Base-by-base conservation (phyloP, 2,113 vertebrate genomes). In the Erpornis zantholeuca region DNA sequence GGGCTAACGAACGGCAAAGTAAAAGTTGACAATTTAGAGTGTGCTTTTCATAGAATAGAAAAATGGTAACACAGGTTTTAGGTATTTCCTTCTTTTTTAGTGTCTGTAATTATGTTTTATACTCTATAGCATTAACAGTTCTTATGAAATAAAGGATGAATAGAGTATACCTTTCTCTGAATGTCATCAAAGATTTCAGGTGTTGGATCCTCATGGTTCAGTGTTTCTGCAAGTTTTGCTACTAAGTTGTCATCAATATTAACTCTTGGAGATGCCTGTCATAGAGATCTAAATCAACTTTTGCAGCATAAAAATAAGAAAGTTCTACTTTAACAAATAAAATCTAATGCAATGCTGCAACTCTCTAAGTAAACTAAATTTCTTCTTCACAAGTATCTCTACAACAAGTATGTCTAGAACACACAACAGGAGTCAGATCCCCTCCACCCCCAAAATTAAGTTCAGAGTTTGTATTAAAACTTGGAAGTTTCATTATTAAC, bases 181-280 rank as follows among this genome's bases (percentile, higher is more conserved):
- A 99, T 98, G 82, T 99, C 99, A 98, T 99, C 99, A 96, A 99
- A 99, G 92, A 99, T 99, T 96, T 99, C 99, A 8, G 99, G 99
- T 6, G 99, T 99, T 94, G 99, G 99, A 96, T 99, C 99, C 59
- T 99, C 99, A 84, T 98, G 99, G 98, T 98, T 99, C 84, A 99
- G 97, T 82, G 98, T 99, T 96, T 99, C 99, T 92, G 98, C 98
- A 88, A 99, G 98, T 92, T 98, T 98, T 94, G 95, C 97, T 88
- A 99, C 98, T 42, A 98, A 98, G 54, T 95, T 97, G 95, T 99
- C 99, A 91, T 99, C 99, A 91, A 99, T 99, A 95, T 98, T 98
- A 89, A 99, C 99, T 97, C 99, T 98, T 9, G 99, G 99, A 95
- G 99, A 99, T 11, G 99, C 99, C 99, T 99, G 94, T 52, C 25